Evolutionary conservation across 2,113 vertebrate species (phyloP).

Genomic region (Planiliza haematocheilus): DNA sequence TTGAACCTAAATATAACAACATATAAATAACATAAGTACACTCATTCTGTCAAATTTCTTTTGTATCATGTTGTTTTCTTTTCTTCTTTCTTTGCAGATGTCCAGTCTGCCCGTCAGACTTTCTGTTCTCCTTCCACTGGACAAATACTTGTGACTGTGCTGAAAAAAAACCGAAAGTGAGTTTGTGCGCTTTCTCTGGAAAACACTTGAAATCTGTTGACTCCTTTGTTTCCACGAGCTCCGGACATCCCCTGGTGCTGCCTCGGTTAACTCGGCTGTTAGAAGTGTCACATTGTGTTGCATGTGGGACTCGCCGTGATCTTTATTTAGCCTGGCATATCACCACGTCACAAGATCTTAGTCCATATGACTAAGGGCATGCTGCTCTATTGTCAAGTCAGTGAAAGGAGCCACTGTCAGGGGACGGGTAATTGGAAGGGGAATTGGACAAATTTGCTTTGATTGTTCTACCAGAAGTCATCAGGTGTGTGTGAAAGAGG

Average conservation of each 20-base stretch:
- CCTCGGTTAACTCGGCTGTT: conserved; percentile 10
- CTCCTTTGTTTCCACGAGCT: neutral
- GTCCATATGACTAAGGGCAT: conserved; percentile 63
- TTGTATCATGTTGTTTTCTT: neutral
- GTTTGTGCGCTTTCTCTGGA: neutral
- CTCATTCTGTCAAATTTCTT: no score
- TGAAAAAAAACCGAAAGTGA: conserved; percentile 32
- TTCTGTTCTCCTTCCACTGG: neutral
- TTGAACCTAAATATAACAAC: no score
- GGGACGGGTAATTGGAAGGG: conserved; percentile 33
- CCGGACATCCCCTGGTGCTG: conserved; percentile 18
- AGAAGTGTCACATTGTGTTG: conserved; percentile 61
- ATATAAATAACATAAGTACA: no score
- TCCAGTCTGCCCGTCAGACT: neutral
- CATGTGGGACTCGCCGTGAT: conserved; percentile 38
- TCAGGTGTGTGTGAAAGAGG: conserved; percentile 22
- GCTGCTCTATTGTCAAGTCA: conserved; percentile 62
- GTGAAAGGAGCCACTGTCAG: conserved; percentile 62
- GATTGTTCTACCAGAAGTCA: conserved; percentile 49
- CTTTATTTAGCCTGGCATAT: conserved; percentile 67
- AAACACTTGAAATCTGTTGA: conserved; percentile 10
- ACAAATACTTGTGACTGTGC: neutral
- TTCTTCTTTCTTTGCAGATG: conserved; percentile 3
- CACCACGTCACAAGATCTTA: conserved; percentile 66
- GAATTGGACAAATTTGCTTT: conserved; percentile 42